Evolutionary conservation across 2,797 vertebrate genomes (phyloP).

Genomic region (Eulemur mongoz): DNA sequence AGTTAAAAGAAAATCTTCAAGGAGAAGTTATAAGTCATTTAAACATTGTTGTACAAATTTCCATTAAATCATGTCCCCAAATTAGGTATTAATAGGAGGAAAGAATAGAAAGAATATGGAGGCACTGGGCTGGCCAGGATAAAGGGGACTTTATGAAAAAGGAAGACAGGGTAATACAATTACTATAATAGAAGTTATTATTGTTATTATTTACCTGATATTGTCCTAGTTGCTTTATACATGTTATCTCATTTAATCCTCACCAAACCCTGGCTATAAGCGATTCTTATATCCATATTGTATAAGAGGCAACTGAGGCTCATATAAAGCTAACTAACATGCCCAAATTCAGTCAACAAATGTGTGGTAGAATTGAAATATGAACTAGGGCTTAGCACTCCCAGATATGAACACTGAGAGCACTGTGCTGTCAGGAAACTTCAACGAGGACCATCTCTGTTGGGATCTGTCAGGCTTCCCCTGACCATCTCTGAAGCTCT

Average conservation of each 20-base stretch:
- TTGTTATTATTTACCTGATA: not conserved
- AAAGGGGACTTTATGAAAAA: not conserved
- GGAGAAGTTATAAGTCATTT: not conserved
- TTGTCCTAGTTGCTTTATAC: not conserved
- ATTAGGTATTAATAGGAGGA: not conserved
- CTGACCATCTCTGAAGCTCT: not conserved
- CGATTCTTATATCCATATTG: not conserved
- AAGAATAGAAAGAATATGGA: not conserved
- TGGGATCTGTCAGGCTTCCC: not conserved
- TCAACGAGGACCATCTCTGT: not conserved
- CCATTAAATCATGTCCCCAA: not conserved
- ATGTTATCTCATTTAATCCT: not conserved
- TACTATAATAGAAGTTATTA: not conserved
- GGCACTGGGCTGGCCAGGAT: not conserved
- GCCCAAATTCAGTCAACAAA: not conserved
- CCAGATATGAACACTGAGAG: not conserved
- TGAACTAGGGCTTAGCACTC: not conserved
- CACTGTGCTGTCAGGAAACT: not conserved
- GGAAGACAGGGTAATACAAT: not conserved
- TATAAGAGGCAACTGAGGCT: not conserved
- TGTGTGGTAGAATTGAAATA: not conserved
- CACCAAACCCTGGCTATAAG: not conserved
- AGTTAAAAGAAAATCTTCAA: slow-evolving; percentile 3
- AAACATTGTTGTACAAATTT: not conserved
- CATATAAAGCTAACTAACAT: not conserved